These are phyloP conservation scores for Xestia c-nigrum DNA, from an alignment of 2,888 invertebrate species.

Conservation along the genomic window DNA sequence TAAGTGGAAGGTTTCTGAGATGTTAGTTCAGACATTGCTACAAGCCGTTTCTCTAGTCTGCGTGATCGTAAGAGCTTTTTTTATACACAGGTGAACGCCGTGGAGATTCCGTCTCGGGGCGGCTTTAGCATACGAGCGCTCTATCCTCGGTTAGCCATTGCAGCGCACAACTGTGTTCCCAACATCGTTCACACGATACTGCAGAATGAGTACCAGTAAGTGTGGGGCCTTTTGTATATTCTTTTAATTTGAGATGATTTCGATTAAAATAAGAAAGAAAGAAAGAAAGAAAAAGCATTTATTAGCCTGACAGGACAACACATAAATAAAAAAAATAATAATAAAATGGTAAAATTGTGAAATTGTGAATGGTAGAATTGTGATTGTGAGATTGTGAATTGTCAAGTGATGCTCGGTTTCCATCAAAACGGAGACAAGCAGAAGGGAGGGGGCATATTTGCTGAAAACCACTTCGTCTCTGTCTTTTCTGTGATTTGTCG, in stretches of 20 bases:
- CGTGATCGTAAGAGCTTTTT: not conserved
- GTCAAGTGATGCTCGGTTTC: not conserved
- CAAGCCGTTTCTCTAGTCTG: not conserved
- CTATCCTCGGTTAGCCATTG: slow-evolving; percentile 94
- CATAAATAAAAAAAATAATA: too few relatives aligned
- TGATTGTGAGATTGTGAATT: too few relatives aligned
- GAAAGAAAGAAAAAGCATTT: too few relatives aligned
- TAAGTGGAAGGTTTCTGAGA: not conserved
- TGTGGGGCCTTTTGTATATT: slow-evolving; percentile 24
- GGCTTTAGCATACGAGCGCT: slow-evolving; percentile 94
- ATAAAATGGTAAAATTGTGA: too few relatives aligned
- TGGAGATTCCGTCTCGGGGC: slow-evolving; percentile 93
- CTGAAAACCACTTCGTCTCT: not conserved
- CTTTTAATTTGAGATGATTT: not conserved
- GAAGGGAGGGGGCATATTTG: not conserved
- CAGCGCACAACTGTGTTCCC: slow-evolving; percentile 95
- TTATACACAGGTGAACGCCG: slow-evolving; percentile 91
- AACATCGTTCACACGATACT: slow-evolving; percentile 94
- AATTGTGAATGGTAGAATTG: too few relatives aligned
- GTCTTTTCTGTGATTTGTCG: not conserved
- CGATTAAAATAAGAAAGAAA: too few relatives aligned
- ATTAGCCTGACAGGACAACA: too few relatives aligned
- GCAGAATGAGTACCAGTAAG: slow-evolving; percentile 83
- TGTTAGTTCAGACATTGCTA: not conserved
- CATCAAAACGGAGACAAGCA: not conserved